Conservation (phyloP, 2,797 vertebrate genomes). For the Notolabrus celidotus region DNA sequence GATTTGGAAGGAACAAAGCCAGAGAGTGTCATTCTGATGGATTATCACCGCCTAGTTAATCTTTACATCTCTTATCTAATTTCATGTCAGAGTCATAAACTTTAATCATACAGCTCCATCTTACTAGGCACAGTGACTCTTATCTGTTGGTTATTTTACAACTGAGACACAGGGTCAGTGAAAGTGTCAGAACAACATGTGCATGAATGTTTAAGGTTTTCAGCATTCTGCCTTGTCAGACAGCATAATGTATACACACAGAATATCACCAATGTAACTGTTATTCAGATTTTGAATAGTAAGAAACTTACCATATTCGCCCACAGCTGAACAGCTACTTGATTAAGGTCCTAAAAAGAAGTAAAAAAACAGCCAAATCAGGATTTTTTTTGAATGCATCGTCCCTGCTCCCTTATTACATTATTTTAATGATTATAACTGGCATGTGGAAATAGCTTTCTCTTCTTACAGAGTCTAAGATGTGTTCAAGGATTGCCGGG, state of each 20-base stretch:
- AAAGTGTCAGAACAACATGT: constrained; percentile 9
- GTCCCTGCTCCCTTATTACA: no score
- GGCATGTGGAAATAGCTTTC: not conserved
- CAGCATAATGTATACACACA: not conserved
- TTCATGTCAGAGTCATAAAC: constrained; percentile 22
- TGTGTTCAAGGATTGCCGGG: constrained; percentile 63
- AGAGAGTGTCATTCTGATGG: constrained; percentile 5
- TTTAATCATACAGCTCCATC: constrained; percentile 21
- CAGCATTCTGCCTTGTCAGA: not conserved
- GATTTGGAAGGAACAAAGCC: not conserved
- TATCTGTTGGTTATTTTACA: constrained; percentile 24
- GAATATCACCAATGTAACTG: no score
- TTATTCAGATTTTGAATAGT: not conserved
- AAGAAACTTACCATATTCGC: constrained; percentile 74
- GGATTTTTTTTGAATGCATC: no score
- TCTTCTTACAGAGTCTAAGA: constrained; percentile 57
- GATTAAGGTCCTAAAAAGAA: constrained; percentile 54
- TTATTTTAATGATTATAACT: constrained; percentile 1
- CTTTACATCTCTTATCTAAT: constrained; percentile 69
- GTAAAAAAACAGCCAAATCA: constrained; percentile 10
- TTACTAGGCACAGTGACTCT: not conserved
- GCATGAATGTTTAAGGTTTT: not conserved
- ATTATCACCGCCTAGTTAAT: constrained; percentile 43
- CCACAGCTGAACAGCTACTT: constrained; percentile 78
- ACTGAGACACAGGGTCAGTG: constrained; percentile 16